Evolutionary conservation across 2,888 invertebrate species (phyloP), one percentile per base, ranked within the genome.

Genomic region (Polymixis lichenea): DNA sequence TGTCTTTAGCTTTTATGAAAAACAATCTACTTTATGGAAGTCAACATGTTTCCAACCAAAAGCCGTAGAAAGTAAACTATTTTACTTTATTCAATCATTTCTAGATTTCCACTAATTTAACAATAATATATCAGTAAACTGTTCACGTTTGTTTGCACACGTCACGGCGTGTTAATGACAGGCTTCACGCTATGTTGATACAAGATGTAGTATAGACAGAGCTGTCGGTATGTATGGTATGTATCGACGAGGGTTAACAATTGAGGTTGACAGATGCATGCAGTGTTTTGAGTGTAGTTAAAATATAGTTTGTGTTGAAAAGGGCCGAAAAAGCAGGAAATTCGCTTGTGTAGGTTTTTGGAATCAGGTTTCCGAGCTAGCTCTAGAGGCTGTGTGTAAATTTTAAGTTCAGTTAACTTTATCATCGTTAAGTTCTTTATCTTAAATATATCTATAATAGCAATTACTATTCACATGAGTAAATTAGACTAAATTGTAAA

Each of bases 81-180:
- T 38, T 56, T 19, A n/a, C 7, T 38, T 13, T 17, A 67, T 13
- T 46, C 43, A 76, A 53, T 46, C 8, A 49, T 22, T 65, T 25
- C 22, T 46, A 38, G 55, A 55, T 65, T 56, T 43, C 25, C 22
- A 72, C 22, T 25, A 51, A 64, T 75, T 51, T 15, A 32, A 60
- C 83, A 85, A 75, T 77, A 77, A 80, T 78, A 75, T 86, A 87
- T 88, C 83, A 85, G 86, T 87, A 89, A 83, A 25, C 88, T 28
- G 75, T 67, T 73, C 90, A 90, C 90, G 87, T 87, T 56, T 83
- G 88, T 86, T 87, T 87, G 85, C 72, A 72, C 78, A 80, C 43
- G 79, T 77, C 77, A 73, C 71, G 75, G 76, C 28, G 81, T 83
- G 82, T 82, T 89, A 87, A 87, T 87, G 88, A 87, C 85, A 38